Evolutionary conservation across 1,140 invertebrate species (phyloP).

Genomic region (Aplysia californica): DNA sequence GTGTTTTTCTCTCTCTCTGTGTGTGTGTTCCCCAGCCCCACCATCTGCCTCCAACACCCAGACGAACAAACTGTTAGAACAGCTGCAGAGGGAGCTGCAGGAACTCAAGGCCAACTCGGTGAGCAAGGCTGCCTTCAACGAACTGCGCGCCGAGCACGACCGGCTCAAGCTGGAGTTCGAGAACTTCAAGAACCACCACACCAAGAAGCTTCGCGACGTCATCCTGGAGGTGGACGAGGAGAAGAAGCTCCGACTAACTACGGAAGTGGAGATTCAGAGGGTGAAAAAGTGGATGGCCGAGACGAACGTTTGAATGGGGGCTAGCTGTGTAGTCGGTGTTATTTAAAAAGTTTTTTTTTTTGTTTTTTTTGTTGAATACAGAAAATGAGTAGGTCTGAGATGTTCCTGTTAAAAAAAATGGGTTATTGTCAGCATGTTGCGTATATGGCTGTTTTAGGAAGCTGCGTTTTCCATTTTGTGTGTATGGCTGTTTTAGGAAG

Average conservation of each 20-base stretch:
- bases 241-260: conserved; percentile 65
- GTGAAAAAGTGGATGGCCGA: conserved; percentile 63
- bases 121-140: conserved; percentile 54
- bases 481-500: too few species aligned
- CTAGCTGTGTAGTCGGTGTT: too few species aligned
- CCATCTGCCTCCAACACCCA: background rate
- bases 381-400: too few species aligned
- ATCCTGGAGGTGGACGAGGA: conserved; percentile 67
- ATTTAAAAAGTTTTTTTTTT: too few species aligned
- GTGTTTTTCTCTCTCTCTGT: background rate
- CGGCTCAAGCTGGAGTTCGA: conserved; percentile 56
- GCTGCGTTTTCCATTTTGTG: too few species aligned
- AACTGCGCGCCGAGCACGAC: conserved; percentile 56
- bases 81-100: conserved; percentile 50
- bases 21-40: background rate
- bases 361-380: too few species aligned
- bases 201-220: conserved; percentile 59
- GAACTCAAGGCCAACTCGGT: conserved; percentile 51
- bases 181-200: conserved; percentile 45
- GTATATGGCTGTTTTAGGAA: too few species aligned
- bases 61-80: conserved; percentile 45
- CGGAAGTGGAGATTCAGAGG: conserved; percentile 67
- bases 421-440: too few species aligned
- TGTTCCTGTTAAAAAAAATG: too few species aligned
- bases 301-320: conserved; percentile 57